Conservation (phyloP, 2,113 vertebrate species). For the Calidris pygmaea region DNA sequence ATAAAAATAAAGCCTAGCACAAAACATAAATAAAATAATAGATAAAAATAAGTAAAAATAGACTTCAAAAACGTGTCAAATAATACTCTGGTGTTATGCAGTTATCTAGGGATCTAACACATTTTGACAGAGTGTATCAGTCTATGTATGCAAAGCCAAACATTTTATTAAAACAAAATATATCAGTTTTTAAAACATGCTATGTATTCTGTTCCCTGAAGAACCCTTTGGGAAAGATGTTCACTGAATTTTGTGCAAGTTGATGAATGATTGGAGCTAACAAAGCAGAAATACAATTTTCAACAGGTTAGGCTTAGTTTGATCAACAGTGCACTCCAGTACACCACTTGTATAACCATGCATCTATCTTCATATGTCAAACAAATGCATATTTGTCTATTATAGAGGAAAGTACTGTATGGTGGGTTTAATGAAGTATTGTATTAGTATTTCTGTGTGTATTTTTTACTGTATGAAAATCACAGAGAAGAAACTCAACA, state of each 20-base stretch:
- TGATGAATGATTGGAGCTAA: slow-evolving; percentile 58
- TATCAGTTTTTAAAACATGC: slow-evolving; percentile 59
- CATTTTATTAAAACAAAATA: slow-evolving; percentile 70
- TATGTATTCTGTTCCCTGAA: slow-evolving; percentile 48
- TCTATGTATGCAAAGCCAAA: slow-evolving; percentile 56
- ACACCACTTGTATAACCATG: neutral
- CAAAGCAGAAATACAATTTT: slow-evolving; percentile 64
- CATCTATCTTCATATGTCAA: slow-evolving; percentile 18
- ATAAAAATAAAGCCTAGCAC: slow-evolving; percentile 24
- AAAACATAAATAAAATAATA: slow-evolving; percentile 64
- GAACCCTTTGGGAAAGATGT: slow-evolving; percentile 41
- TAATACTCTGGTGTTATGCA: slow-evolving; percentile 54
- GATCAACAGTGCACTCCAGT: slow-evolving; percentile 29
- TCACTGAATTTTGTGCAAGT: slow-evolving; percentile 27
- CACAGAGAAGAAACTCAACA: neutral
- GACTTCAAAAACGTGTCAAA: slow-evolving; percentile 62
- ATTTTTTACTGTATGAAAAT: neutral
- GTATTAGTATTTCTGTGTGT: neutral
- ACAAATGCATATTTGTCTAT: slow-evolving; percentile 5
- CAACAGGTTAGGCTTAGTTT: slow-evolving; percentile 47
- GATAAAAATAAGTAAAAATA: slow-evolving; percentile 44
- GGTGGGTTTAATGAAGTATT: slow-evolving; percentile 13
- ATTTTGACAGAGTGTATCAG: slow-evolving; percentile 65
- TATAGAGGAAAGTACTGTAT: neutral
- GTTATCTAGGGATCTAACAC: slow-evolving; percentile 67